These are phyloP conservation scores for Rhyzopertha dominica DNA, from an alignment of 1,140 invertebrate genomes.

Conservation along the genomic window DNA sequence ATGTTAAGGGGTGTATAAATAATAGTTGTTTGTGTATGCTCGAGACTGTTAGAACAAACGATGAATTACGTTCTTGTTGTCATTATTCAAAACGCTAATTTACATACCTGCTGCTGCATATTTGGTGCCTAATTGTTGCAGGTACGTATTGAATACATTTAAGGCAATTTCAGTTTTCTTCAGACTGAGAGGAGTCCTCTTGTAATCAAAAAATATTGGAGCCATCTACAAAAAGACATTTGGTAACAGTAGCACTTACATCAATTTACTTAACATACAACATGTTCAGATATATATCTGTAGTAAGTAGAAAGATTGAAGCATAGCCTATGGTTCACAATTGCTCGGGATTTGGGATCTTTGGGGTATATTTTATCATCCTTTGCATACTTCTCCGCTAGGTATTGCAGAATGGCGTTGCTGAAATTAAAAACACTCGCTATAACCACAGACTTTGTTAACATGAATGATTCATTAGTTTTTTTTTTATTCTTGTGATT, in stretches of 20 bases:
- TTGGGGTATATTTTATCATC: constrained; percentile 62
- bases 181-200: constrained; percentile 56
- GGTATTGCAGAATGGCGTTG: constrained; percentile 71
- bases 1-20: too few species aligned
- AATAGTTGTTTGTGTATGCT: too few species aligned
- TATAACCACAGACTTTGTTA: constrained; percentile 1
- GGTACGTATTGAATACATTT: constrained; percentile 62
- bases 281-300: constrained; percentile 59
- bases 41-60: too few species aligned
- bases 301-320: constrained; percentile 75
- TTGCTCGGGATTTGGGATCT: constrained; percentile 58
- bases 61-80: too few species aligned
- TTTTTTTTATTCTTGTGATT: constrained; percentile 3
- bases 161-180: constrained; percentile 63
- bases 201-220: constrained; percentile 68
- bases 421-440: constrained; percentile 38
- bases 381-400: constrained; percentile 66
- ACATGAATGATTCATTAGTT: neutral
- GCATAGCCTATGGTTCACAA: constrained; percentile 69
- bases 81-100: too few species aligned
- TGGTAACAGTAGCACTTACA: neutral
- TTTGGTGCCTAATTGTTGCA: constrained; percentile 53
- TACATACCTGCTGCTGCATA: constrained; percentile 57
- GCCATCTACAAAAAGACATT: constrained; percentile 52
- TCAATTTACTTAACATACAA: constrained; percentile 47